Evolutionary conservation across 2,888 invertebrate genomes (phyloP), one percentile per base, ranked within the genome.

Genomic region (Cataglyphis albicans): DNA sequence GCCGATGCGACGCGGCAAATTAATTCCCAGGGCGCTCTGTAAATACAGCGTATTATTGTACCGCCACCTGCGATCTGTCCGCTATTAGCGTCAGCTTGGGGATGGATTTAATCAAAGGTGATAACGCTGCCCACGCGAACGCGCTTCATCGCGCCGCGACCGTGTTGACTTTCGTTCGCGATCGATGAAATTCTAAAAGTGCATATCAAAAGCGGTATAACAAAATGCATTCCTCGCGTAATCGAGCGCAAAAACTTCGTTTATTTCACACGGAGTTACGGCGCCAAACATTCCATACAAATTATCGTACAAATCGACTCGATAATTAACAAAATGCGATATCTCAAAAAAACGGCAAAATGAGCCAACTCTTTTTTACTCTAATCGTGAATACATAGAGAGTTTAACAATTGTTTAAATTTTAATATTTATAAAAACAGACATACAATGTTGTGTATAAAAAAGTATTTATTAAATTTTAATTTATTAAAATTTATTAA

Each of bases 41-140:
- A 76, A 82, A 82, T 82, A 82, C 76, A 59, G 65, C 65, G 74
- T 64, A 74, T 73, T 73, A 74, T 64, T 81, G 74, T 64, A 74
- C 76, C 65, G 44, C 64, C 81, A 75, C 64, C 65, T 59, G 75
- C 81, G 81, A 80, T 80, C 78, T 67, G 59, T 82, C 81, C 48
- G 59, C 76, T 82, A 82, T 82, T 82, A 82, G 80, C 85, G 75
- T 82, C 76, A 82, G 83, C 80, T 87, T 87, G 85, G 81, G 67
- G 72, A 83, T 86, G 83, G 82, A 83, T 88, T 85, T 84, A 81
- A 76, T 82, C 81, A 85, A 82, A 84, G 68, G 87, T 81, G 83
- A 84, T 87, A 85, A 84, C 48, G 75, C 21, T 35, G 21, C 55
- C 83, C 84, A 74, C 70, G 68, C 74, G 78, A 41, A 78, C 83